Base-by-base conservation (phyloP, 2,888 invertebrate genomes). In the Cinara cedri region DNA sequence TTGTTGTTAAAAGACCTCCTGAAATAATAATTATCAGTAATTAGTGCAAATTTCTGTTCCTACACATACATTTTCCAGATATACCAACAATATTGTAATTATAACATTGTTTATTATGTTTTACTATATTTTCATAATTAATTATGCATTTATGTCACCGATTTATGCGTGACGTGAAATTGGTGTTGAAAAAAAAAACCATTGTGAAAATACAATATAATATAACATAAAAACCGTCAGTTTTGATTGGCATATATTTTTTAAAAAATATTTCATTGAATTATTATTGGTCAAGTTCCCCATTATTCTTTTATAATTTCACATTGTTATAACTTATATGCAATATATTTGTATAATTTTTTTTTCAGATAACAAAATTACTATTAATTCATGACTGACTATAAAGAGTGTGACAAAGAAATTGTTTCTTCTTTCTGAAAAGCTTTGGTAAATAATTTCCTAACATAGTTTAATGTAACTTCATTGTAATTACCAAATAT, bases 1-100 rank as follows among this genome's bases (percentile, higher is more conserved):
- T 70, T 4, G 70, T 21, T 51, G 60, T 51, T 51, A 62, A 70
- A 51, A 78, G 26, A 44, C 76, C 76, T 26, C 66, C 76, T 76
- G 3, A 57, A 76, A 57, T 8, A 72, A n/a, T 68, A 34, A 46
- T 49, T 19, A 14, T 66, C 26, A 10, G 3, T 21, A n/a, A 21
- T 65, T 49, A 34, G 9, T 49, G 16, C 9, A 66, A 44, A 13
- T 65, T 21, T 21, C 46, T 21, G 1, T 10, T 46, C 3, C 51
- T 8, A 19, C 26, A 34, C n/a, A 6, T 21, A 14, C 19, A 34
- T 51, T 34, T 26, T n/a, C 34, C 24, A 0, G 0, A 66, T 66
- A 1, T 13, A 63, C 42, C 11, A 11, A 55, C 19, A 11, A n/a
- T 44, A 11, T 51, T 65, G 11, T n/a, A 26, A 51, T 16, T 55